Evolutionary conservation across 2,113 vertebrate species (phyloP).

Genomic region (Catagonus wagneri): DNA sequence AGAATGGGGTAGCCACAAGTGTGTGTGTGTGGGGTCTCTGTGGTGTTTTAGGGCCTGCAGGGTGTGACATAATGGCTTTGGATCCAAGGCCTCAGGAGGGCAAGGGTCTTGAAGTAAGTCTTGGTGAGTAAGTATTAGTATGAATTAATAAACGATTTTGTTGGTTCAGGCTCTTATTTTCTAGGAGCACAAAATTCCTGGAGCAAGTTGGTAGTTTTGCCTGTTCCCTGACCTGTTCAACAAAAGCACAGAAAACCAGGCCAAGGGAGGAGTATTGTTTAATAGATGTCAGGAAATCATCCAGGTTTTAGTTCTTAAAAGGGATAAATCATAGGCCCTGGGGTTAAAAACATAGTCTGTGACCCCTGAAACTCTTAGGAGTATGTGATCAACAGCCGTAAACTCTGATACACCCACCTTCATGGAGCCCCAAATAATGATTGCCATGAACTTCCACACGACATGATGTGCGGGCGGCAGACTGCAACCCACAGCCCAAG

Average conservation of each 20-base stretch:
- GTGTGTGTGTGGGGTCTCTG: background rate
- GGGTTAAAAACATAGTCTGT: background rate
- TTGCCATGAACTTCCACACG: background rate
- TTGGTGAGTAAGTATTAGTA: background rate
- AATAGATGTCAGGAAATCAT: background rate
- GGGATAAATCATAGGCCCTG: background rate
- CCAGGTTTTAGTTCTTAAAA: background rate
- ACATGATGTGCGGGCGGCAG: background rate
- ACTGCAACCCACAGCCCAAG: background rate
- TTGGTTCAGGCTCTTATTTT: background rate
- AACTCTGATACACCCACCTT: background rate
- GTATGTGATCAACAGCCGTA: background rate
- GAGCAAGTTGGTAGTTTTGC: background rate
- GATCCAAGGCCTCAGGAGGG: background rate
- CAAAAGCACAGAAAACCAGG: background rate
- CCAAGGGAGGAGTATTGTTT: background rate
- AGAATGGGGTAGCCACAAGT: background rate
- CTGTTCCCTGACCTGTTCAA: background rate
- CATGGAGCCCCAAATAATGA: background rate
- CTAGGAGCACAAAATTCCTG: background rate
- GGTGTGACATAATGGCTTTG: background rate
- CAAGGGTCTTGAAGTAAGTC: background rate
- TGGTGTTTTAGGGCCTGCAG: background rate
- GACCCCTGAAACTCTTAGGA: background rate
- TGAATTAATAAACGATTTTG: background rate